These are phyloP conservation scores for Vidua chalybeata DNA, from an alignment of 2,113 vertebrate species.

Conservation along the genomic window DNA sequence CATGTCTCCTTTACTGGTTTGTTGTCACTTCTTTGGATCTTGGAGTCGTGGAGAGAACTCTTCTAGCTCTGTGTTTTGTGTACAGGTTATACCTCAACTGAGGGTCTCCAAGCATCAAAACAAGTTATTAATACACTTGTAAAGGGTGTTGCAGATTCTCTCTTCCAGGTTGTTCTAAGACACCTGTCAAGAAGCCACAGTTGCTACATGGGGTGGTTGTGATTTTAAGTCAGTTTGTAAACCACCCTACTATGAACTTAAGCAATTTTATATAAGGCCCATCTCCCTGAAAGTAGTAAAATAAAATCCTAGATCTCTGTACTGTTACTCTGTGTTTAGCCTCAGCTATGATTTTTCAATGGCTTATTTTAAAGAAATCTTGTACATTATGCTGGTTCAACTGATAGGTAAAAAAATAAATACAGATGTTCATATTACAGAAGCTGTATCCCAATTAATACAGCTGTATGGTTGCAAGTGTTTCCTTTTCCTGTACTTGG, in stretches of 20 bases:
- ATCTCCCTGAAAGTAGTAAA: not conserved
- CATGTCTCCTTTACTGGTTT: not conserved
- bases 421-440: not conserved
- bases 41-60: not conserved
- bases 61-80: not conserved
- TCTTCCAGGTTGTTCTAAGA: not conserved
- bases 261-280: not conserved
- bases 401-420: not conserved
- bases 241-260: not conserved
- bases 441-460: not conserved
- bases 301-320: not conserved
- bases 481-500: not conserved
- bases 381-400: not conserved
- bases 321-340: not conserved
- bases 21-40: not conserved
- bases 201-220: not conserved
- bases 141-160: not conserved
- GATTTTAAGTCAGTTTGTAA: not conserved
- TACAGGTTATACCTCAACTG: not conserved
- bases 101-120: not conserved
- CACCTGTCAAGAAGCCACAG: not conserved
- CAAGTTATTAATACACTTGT: not conserved
- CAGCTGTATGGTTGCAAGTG: not conserved
- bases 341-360: not conserved
- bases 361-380: not conserved